Percentiles rank a stretch among this genome's conserved stretches.
These are phyloP conservation scores for Lepeophtheirus nordmannii DNA, from an alignment of 2,888 invertebrate species.

Conservation along the genomic window DNA sequence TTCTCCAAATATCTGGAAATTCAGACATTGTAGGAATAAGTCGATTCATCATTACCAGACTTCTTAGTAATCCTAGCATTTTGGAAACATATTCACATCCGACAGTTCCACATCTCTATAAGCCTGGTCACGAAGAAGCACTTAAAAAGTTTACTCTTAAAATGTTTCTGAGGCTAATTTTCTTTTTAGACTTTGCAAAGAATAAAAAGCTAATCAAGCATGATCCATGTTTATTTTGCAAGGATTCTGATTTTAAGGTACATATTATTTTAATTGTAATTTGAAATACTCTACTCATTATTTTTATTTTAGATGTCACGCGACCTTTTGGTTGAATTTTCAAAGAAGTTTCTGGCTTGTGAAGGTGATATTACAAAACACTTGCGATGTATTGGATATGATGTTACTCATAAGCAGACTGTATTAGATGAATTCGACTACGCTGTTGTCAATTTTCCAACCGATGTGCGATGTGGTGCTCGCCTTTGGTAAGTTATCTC, in stretches of 20 bases:
- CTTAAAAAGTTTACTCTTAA: constrained; percentile 55
- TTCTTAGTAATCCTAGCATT: constrained; percentile 59
- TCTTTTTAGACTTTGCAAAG: constrained; percentile 73
- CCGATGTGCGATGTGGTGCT: constrained; percentile 72
- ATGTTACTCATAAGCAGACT: constrained; percentile 59
- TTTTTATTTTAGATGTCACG: constrained; percentile 46
- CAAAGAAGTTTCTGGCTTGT: constrained; percentile 57
- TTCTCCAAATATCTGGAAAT: constrained; percentile 50
- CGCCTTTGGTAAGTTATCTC: constrained; percentile 44
- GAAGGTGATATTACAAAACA: constrained; percentile 71
- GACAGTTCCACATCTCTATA: constrained; percentile 44
- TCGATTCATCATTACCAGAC: constrained; percentile 52
- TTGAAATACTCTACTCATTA: background rate
- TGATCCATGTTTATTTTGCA: constrained; percentile 68
- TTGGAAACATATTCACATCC: constrained; percentile 46
- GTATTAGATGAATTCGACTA: constrained; percentile 76
- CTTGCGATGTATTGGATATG: constrained; percentile 55
- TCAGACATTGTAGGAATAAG: constrained; percentile 63
- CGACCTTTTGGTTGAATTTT: constrained; percentile 57
- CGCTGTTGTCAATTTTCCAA: constrained; percentile 57
- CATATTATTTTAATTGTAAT: background rate
- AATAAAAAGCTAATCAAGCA: constrained; percentile 59
- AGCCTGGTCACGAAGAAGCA: constrained; percentile 37
- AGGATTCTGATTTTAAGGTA: constrained; percentile 37
- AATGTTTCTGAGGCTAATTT: constrained; percentile 63